Percentiles rank a stretch among this genome's conserved stretches.
Evolutionary conservation across 2,113 vertebrate genomes (phyloP).

Genomic region (Thalassoma bifasciatum): DNA sequence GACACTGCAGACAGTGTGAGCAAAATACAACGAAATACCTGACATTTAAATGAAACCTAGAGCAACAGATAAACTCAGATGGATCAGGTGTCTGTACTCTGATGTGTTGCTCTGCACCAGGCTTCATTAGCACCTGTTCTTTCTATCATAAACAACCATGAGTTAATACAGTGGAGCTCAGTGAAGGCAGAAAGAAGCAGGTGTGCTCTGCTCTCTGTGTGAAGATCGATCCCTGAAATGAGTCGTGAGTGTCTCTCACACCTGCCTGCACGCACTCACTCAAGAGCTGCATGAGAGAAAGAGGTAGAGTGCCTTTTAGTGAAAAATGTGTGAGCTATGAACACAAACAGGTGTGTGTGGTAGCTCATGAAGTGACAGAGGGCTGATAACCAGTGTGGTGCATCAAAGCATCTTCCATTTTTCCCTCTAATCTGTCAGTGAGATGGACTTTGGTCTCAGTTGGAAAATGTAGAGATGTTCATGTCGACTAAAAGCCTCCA

Average conservation of each 20-base stretch:
- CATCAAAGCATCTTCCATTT: constrained; percentile 36
- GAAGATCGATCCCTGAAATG: neutral
- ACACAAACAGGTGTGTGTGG: neutral
- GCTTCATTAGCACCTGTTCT: neutral
- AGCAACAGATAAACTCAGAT: neutral
- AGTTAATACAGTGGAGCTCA: constrained; percentile 8
- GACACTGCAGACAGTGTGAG: neutral
- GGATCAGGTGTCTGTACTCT: neutral
- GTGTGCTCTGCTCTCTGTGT: constrained; percentile 3
- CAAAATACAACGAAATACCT: neutral
- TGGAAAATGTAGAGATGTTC: constrained; percentile 45
- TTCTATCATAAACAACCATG: neutral
- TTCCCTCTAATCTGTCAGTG: constrained; percentile 20
- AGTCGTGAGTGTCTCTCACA: neutral
- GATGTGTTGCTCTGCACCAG: constrained; percentile 1
- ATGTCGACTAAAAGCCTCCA: constrained; percentile 32
- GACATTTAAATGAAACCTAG: neutral
- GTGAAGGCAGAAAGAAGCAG: constrained; percentile 3
- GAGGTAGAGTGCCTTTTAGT: constrained; percentile 24
- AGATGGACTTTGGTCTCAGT: neutral
- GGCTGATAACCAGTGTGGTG: constrained; percentile 17
- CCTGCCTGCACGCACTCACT: neutral
- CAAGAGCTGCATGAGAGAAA: neutral
- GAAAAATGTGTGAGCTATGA: neutral
- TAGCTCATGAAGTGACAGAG: neutral